Evolutionary conservation across 1,140 invertebrate genomes (phyloP).

Genomic region (Zaprionus nigranus): DNA sequence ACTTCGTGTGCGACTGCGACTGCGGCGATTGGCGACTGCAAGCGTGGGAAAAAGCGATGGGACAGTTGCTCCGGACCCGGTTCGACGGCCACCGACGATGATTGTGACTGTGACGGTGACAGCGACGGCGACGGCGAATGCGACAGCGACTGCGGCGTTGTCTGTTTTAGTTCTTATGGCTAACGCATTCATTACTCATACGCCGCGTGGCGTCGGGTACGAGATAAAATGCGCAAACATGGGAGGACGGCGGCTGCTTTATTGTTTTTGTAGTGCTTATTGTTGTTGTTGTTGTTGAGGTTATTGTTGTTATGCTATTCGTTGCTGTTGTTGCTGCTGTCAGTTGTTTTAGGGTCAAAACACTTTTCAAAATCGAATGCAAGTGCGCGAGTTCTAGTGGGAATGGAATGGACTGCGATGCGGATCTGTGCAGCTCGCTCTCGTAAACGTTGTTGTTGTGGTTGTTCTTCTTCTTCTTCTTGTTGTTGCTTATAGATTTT

Average conservation of each 20-base stretch:
- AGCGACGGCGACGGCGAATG: neutral
- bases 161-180: conserved; percentile 41
- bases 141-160: conserved; percentile 3
- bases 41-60: conserved; percentile 68
- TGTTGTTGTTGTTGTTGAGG: conserved; percentile 9
- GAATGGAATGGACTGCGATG: conserved; percentile 52
- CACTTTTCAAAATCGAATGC: conserved; percentile 51
- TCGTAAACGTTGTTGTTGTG: conserved; percentile 19
- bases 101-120: neutral
- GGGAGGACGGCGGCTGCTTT: conserved; percentile 17
- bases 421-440: conserved; percentile 51
- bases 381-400: conserved; percentile 32
- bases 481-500: conserved; percentile 41
- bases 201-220: conserved; percentile 45
- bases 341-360: conserved; percentile 47
- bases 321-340: conserved; percentile 6
- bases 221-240: conserved; percentile 24
- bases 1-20: conserved; percentile 58
- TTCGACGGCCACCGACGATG: conserved; percentile 38
- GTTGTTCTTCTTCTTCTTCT: neutral
- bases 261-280: conserved; percentile 10
- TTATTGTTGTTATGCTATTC: conserved; percentile 1
- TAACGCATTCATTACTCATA: conserved; percentile 69
- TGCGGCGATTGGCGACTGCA: conserved; percentile 45
- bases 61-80: conserved; percentile 29